Percentiles rank a stretch among this genome's conserved stretches.
These are phyloP conservation scores for Ichneumoninae sp. DNA, from an alignment of 2,888 invertebrate species.

Conservation along the genomic window DNA sequence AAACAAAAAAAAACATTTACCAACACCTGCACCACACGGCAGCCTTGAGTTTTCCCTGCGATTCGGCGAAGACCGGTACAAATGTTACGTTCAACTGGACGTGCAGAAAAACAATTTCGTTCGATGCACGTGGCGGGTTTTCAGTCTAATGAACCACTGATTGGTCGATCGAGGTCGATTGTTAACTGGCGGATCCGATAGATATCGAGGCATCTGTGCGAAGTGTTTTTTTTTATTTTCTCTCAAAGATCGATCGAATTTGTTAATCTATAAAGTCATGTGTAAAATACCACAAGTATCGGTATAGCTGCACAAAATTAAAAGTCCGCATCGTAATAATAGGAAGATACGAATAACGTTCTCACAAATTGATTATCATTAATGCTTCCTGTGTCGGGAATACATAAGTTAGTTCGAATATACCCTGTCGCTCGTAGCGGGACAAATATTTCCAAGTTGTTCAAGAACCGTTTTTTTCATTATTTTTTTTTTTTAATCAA, in stretches of 20 bases:
- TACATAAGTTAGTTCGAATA: not conserved
- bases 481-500: not conserved
- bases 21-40: not conserved
- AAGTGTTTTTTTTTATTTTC: not conserved
- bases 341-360: not conserved
- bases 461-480: not conserved
- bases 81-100: not conserved
- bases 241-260: not conserved
- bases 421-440: not conserved
- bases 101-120: not conserved
- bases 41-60: not conserved
- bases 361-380: not conserved
- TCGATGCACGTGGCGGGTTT: not conserved
- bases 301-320: not conserved
- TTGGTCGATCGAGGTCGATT: conserved; percentile 14
- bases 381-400: not conserved
- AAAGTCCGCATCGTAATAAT: not conserved
- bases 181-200: not conserved
- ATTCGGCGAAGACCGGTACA: not conserved
- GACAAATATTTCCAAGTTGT: not conserved
- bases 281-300: not conserved
- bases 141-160: not conserved
- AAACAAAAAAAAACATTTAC: not conserved
- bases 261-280: not conserved
- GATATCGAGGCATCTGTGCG: not conserved